phyloP scores from a whole-genome alignment of 1,140 invertebrate genomes.

The Caenorhabditis tropicalis region DNA sequence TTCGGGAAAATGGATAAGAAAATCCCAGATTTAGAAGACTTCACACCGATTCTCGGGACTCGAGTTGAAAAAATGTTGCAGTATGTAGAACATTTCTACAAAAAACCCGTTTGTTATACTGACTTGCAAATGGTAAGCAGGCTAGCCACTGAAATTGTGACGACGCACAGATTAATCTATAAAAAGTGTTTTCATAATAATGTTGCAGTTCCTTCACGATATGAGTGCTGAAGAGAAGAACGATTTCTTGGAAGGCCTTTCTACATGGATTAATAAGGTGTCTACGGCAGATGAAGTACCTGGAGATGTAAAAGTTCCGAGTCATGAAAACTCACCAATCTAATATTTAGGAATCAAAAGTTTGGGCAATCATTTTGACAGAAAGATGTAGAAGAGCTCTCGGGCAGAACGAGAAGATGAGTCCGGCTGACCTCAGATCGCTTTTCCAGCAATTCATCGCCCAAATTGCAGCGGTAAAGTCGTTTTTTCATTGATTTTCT shows the following conservation, averaged over 20 bases:
- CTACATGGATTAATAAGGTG: neutral
- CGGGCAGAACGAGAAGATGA: neutral
- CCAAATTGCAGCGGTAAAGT: conserved; percentile 7
- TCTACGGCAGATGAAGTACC: neutral
- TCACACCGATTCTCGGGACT: neutral
- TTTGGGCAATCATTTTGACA: conserved; percentile 19
- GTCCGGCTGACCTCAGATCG: neutral
- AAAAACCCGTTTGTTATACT: conserved; percentile 12
- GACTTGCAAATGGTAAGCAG: conserved; percentile 5
- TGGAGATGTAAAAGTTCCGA: neutral
- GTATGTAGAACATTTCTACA: conserved; percentile 5
- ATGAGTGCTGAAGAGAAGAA: neutral
- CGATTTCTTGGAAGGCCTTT: neutral
- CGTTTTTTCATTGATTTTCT: neutral
- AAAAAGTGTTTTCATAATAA: too few relatives aligned
- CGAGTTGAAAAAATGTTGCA: neutral
- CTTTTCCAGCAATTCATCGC: conserved; percentile 20
- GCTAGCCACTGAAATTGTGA: neutral
- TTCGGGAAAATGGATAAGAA: neutral
- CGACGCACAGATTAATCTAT: too few relatives aligned
- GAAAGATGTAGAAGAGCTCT: conserved; percentile 7
- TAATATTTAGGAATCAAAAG: conserved; percentile 36
- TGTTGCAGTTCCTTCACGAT: neutral
- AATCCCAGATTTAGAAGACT: neutral
- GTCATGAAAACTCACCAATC: too few relatives aligned